Evolutionary conservation across 2,797 vertebrate species (phyloP), one percentile per base, ranked within the genome.

Genomic region (Chaetodon trifasciatus): DNA sequence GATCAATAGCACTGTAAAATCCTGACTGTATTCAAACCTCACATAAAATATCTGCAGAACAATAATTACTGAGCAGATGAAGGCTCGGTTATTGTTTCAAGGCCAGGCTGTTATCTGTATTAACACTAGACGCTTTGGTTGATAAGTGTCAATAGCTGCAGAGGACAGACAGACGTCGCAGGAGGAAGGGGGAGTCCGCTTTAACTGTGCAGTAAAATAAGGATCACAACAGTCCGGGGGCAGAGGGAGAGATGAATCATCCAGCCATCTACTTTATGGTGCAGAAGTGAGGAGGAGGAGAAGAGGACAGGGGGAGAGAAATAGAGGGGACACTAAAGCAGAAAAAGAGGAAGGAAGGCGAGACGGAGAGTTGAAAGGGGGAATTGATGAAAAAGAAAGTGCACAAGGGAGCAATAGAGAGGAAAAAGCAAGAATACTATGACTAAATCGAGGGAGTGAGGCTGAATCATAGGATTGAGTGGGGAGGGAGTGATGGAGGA

Each of bases 181-280:
- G 78, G 69, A 81, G 82, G 83, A 73, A 58, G 65, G 70, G 78
- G 81, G 74, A 83, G 73, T 82, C 80, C 44, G 56, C 61, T 84
- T 82, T 79, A 85, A 81, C 78, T 74, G 85, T 82, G 89, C 85
- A 82, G 85, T 84, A 86, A 89, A 91, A 86, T 74, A 82, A 87
- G 87, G 84, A 90, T 88, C 87, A 83, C 88, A 89, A 86, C 77
- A 84, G 83, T 89, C 82, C 39, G 76, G 77, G 80, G 79, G 90
- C 80, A 76, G 79, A 77, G 62, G 15, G 77, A 81, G 56, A 70
- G 78, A 91, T 91, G 88, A 92, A 89, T 91, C 91, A 92, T 85
- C 83, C 82, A 76, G 84, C 74, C 66, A 44, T 92, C 83, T 74
- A 86, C 82, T 88, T 82, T 81, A 88, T 87, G 84, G 37, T 79